phyloP scores from a whole-genome alignment of 2,797 vertebrate genomes.

The Falco cherrug region DNA sequence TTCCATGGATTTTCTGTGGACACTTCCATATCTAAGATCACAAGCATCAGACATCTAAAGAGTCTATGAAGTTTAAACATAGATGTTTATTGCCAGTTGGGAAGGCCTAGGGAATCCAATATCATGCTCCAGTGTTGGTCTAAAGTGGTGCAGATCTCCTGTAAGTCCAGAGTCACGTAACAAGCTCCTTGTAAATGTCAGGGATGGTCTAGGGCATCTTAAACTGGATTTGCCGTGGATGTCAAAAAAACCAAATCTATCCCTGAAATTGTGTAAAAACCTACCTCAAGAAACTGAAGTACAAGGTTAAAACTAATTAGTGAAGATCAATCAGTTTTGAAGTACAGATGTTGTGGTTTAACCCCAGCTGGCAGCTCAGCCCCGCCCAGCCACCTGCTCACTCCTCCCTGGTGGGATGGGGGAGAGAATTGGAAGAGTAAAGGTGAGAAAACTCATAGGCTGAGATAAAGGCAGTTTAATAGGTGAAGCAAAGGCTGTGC shows the following conservation, averaged over 20 bases:
- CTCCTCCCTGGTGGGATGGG: background rate
- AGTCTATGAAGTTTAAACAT: background rate
- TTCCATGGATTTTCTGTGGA: background rate
- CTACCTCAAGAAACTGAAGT: background rate
- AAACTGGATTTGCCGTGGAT: background rate
- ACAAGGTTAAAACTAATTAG: background rate
- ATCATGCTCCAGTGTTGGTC: background rate
- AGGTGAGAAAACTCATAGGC: background rate
- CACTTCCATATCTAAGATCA: background rate
- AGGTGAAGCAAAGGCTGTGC: background rate
- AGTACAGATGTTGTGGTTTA: background rate
- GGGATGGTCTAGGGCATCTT: background rate
- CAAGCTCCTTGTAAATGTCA: background rate
- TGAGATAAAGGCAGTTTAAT: background rate
- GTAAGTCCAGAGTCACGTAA: background rate
- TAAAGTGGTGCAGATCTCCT: background rate
- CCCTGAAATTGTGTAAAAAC: background rate
- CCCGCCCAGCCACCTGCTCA: background rate
- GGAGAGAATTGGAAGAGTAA: background rate
- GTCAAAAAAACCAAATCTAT: background rate
- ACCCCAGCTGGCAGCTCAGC: background rate
- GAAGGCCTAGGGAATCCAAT: background rate
- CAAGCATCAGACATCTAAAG: background rate
- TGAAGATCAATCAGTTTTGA: background rate
- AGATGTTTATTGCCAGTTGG: background rate